These are phyloP conservation scores for Ailurus styani DNA, from an alignment of 2,113 vertebrate species.

Conservation along the genomic window DNA sequence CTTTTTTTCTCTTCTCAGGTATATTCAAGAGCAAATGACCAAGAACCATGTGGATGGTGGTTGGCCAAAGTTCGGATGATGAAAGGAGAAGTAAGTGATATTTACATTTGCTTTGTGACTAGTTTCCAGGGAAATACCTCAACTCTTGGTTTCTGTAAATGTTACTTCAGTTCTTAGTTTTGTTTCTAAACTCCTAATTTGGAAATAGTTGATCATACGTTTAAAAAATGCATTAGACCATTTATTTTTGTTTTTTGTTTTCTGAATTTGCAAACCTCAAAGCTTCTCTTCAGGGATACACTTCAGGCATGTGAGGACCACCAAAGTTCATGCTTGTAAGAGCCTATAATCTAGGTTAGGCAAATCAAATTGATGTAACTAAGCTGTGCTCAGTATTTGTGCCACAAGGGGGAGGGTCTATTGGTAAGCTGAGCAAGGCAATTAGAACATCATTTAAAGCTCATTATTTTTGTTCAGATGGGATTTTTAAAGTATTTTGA, in stretches of 20 bases:
- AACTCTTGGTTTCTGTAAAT: background rate
- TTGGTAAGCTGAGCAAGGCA: background rate
- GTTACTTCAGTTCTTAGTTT: background rate
- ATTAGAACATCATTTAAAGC: conserved; percentile 47
- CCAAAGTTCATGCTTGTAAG: background rate
- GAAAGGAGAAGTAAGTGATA: conserved; percentile 86
- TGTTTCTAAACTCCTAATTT: conserved; percentile 6
- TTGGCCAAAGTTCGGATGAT: conserved; percentile 90
- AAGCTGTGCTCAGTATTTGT: conserved; percentile 25
- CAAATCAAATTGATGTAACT: background rate
- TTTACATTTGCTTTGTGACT: background rate
- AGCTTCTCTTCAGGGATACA: background rate
- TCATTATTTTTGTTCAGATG: conserved; percentile 42
- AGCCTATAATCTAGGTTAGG: conserved; percentile 12
- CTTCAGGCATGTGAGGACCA: background rate
- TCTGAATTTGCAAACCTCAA: conserved; percentile 7
- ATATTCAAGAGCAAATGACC: conserved; percentile 89
- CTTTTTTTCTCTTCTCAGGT: conserved; percentile 74
- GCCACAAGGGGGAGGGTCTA: background rate
- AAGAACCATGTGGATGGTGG: conserved; percentile 91
- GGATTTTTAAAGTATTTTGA: conserved; percentile 65
- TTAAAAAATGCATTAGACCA: background rate
- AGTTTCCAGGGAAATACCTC: background rate
- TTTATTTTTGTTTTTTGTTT: conserved; percentile 13
- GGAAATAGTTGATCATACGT: background rate